These are phyloP conservation scores for Myopa testacea DNA, from an alignment of 2,888 invertebrate species.

Conservation along the genomic window DNA sequence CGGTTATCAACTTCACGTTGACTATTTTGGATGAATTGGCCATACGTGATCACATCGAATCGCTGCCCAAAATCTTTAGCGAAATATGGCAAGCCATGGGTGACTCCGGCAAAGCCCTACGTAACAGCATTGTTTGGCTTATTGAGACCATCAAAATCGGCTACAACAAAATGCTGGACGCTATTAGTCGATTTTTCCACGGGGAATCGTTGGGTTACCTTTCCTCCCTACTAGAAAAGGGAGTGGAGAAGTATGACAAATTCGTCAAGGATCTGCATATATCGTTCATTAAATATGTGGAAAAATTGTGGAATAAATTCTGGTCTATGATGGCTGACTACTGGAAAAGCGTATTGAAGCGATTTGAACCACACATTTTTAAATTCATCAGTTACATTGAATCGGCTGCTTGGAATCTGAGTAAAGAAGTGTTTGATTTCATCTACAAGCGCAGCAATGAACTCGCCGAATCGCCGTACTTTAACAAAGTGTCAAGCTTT, in stretches of 20 bases:
- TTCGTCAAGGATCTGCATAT: constrained; percentile 82
- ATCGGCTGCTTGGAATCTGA: constrained; percentile 78
- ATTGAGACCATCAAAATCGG: constrained; percentile 76
- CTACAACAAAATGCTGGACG: constrained; percentile 78
- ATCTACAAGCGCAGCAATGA: constrained; percentile 84
- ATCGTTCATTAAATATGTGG: constrained; percentile 77
- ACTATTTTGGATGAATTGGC: constrained; percentile 83
- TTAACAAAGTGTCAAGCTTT: constrained; percentile 82
- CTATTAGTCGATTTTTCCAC: constrained; percentile 77
- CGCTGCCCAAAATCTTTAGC: constrained; percentile 81
- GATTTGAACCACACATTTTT: constrained; percentile 83
- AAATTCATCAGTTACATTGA: constrained; percentile 82
- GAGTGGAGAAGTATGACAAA: constrained; percentile 82
- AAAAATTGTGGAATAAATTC: constrained; percentile 80
- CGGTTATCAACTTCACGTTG: constrained; percentile 77
- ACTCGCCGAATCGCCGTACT: constrained; percentile 83
- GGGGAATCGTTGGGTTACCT: constrained; percentile 82
- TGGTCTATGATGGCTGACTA: constrained; percentile 75
- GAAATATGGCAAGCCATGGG: constrained; percentile 90
- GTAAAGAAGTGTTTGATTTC: constrained; percentile 81
- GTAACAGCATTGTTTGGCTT: constrained; percentile 80
- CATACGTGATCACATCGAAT: constrained; percentile 80
- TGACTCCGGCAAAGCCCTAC: constrained; percentile 82
- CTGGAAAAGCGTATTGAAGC: constrained; percentile 79
- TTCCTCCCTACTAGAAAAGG: constrained; percentile 75